These are phyloP conservation scores for Monomorium pharaonis DNA, from an alignment of 1,140 invertebrate species.

Conservation along the genomic window DNA sequence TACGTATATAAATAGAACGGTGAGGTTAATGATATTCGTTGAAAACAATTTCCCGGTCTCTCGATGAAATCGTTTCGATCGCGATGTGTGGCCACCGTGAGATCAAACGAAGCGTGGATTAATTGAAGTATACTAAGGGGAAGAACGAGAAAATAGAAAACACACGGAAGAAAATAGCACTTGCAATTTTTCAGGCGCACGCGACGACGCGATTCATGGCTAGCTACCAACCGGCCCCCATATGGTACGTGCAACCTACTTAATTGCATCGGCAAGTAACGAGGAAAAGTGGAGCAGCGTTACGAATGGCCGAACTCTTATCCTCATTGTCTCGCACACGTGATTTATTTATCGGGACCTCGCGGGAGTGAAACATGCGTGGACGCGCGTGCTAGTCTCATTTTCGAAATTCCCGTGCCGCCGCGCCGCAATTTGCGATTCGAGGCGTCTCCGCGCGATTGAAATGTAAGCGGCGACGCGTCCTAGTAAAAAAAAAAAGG, in stretches of 20 bases:
- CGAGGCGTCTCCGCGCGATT: conserved; percentile 13
- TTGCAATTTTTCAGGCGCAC: conserved; percentile 51
- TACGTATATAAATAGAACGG: neutral
- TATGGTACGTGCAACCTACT: conserved; percentile 73
- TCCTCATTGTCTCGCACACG: conserved; percentile 65
- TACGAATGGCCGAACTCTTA: conserved; percentile 73
- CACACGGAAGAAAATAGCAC: conserved; percentile 39
- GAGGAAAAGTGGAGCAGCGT: conserved; percentile 73
- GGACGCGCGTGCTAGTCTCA: conserved; percentile 7
- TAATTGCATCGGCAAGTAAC: conserved; percentile 68
- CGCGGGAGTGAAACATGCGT: too few relatives aligned
- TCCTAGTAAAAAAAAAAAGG: neutral
- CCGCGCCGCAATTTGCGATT: conserved; percentile 21
- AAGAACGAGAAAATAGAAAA: conserved; percentile 36
- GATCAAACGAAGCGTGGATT: conserved; percentile 7
- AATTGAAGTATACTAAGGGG: neutral
- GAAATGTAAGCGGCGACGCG: conserved; percentile 7
- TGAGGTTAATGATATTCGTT: neutral
- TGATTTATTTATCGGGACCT: conserved; percentile 67
- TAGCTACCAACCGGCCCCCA: conserved; percentile 56
- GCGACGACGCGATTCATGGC: conserved; percentile 62
- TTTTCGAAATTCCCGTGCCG: neutral
- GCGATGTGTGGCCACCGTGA: too few relatives aligned
- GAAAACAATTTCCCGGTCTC: neutral
- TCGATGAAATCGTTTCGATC: neutral